Conservation (phyloP, 1,140 invertebrate genomes). For the Drosophila cardini region DNA sequence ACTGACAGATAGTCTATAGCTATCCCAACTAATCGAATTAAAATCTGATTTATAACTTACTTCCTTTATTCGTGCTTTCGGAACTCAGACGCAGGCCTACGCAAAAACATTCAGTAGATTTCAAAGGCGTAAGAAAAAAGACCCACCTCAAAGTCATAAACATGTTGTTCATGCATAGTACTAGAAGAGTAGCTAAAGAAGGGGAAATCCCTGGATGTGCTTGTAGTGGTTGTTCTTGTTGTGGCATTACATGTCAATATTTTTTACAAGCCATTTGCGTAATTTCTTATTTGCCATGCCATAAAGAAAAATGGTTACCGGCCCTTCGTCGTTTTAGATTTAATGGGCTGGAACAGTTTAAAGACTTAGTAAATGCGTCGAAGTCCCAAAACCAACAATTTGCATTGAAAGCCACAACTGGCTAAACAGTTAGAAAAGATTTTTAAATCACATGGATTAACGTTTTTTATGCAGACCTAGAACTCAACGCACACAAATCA, state of each 20-base stretch:
- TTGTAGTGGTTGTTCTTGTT: not conserved
- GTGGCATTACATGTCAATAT: conserved; percentile 44
- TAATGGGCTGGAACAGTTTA: conserved; percentile 52
- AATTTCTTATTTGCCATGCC: conserved; percentile 53
- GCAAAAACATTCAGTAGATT: not conserved
- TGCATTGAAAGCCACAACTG: not conserved
- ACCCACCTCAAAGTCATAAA: conserved; percentile 38
- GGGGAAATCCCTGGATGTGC: not conserved
- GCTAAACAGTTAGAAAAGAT: not conserved
- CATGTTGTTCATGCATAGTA: conserved; percentile 42
- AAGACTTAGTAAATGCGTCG: conserved; percentile 47
- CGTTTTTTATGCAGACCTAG: conserved; percentile 29
- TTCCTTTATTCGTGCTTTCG: conserved; percentile 2
- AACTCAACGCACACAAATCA: conserved; percentile 20
- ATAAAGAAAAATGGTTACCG: conserved; percentile 48
- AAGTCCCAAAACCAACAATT: conserved; percentile 1
- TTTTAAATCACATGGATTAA: conserved; percentile 36
- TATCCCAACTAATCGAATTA: conserved; percentile 33
- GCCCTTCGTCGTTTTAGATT: conserved; percentile 28
- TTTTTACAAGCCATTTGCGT: conserved; percentile 58
- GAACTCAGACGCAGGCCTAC: not conserved
- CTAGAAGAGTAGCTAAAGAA: conserved; percentile 1
- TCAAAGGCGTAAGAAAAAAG: conserved; percentile 9
- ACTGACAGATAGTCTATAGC: conserved; percentile 5
- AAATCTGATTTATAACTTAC: conserved; percentile 46